Conservation (phyloP, 1,140 invertebrate species). For the Dendrolimus kikuchii region DNA sequence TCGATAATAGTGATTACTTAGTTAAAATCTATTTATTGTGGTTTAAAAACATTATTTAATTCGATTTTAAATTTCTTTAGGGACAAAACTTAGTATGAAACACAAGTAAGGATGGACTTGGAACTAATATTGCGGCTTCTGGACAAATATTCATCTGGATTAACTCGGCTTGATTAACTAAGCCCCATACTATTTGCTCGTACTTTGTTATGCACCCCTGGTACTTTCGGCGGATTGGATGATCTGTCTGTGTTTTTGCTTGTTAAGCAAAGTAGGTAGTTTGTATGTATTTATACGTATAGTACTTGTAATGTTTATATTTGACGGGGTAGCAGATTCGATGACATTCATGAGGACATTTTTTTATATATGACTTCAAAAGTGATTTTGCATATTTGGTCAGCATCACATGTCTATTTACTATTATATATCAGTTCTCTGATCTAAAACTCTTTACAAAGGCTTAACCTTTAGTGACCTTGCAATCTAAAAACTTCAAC, state of each 20-base stretch:
- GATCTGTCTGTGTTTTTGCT: constrained; percentile 13
- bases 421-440: no score
- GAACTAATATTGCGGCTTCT: constrained; percentile 53
- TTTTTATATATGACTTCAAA: no score
- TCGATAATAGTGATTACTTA: no score
- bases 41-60: no score
- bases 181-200: constrained; percentile 30
- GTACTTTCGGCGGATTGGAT: constrained; percentile 22
- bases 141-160: constrained; percentile 55
- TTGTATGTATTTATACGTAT: constrained; percentile 1
- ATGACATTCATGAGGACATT: no score
- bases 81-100: constrained; percentile 33
- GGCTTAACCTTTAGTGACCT: no score
- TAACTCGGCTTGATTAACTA: constrained; percentile 59
- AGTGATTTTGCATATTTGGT: no score
- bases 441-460: no score
- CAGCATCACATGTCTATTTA: no score
- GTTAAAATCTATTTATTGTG: no score
- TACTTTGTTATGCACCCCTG: constrained; percentile 49
- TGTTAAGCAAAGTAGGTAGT: background rate
- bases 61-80: constrained; percentile 13
- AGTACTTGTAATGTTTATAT: background rate
- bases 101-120: constrained; percentile 31
- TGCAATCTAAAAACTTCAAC: no score
- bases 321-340: background rate